Evolutionary conservation across 2,797 vertebrate species (phyloP).

Genomic region (Cyclura pinguis): DNA sequence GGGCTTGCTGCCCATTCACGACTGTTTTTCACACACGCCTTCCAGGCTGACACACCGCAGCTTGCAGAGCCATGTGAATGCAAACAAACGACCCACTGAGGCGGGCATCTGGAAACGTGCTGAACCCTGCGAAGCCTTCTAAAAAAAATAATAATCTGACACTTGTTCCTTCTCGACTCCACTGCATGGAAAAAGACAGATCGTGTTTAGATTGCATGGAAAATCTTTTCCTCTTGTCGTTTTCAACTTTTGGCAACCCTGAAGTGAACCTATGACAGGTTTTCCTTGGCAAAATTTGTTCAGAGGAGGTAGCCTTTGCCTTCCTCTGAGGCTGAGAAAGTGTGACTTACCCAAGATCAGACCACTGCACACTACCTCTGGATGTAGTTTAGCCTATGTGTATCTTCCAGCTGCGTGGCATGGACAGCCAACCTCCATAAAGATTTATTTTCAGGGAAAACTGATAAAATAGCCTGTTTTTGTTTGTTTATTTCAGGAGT

Average conservation of each 20-base stretch:
- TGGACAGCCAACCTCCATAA: not conserved
- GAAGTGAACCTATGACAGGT: no score
- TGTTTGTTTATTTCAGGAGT: no score
- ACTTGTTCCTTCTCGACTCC: no score
- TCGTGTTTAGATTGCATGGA: not conserved
- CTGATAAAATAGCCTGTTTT: not conserved
- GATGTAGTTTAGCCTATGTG: not conserved
- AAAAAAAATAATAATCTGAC: no score
- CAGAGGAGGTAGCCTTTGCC: no score
- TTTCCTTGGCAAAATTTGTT: no score
- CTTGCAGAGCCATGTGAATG: slow-evolving; percentile 20
- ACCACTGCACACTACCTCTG: no score
- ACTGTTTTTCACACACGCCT: not conserved
- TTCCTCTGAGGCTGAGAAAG: no score
- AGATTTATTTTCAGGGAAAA: not conserved
- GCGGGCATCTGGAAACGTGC: not conserved
- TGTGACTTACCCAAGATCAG: no score
- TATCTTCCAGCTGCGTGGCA: not conserved
- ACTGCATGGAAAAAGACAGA: not conserved
- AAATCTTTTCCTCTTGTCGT: not conserved
- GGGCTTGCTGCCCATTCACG: not conserved
- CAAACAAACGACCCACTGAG: fast-evolving
- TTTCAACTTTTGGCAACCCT: no score
- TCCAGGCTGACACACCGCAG: not conserved
- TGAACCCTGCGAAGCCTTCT: not conserved